Conservation (phyloP, 2,797 vertebrate species). For the Etheostoma perlongum region DNA sequence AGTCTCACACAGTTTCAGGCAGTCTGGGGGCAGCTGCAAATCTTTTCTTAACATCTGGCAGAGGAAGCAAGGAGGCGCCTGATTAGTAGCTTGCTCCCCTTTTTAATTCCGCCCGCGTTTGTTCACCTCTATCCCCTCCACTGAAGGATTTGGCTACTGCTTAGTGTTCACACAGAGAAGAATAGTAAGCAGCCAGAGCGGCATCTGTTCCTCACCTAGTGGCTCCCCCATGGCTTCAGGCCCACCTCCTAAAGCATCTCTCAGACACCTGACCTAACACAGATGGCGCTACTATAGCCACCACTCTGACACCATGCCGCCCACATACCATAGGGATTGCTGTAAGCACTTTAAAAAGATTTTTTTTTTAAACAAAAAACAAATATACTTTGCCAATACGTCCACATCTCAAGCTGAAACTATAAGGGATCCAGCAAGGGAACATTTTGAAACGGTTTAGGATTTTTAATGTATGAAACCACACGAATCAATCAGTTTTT, state of each 20-base stretch:
- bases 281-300: constrained; percentile 52
- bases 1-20: constrained; percentile 16
- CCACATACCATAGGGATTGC: constrained; percentile 28
- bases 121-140: constrained; percentile 41
- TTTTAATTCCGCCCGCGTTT: constrained; percentile 40
- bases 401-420: neutral
- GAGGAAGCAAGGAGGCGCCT: constrained; percentile 23
- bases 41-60: constrained; percentile 60
- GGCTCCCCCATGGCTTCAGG: constrained; percentile 54
- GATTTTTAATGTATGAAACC: constrained; percentile 34
- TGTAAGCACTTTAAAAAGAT: neutral
- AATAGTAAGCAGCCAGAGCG: constrained; percentile 66
- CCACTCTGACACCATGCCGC: constrained; percentile 45
- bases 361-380: neutral
- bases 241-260: constrained; percentile 59
- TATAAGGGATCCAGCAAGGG: constrained; percentile 1
- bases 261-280: constrained; percentile 59
- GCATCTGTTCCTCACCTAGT: constrained; percentile 68
- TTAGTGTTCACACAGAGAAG: constrained; percentile 50
- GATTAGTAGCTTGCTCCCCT: constrained; percentile 52
- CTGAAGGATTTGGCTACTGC: constrained; percentile 41
- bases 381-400: neutral
- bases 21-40: constrained; percentile 1
- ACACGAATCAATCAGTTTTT: constrained; percentile 46
- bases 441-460: constrained; percentile 12